These are phyloP conservation scores for Diploscapter pachys DNA, from an alignment of 1,140 invertebrate species.

Conservation along the genomic window DNA sequence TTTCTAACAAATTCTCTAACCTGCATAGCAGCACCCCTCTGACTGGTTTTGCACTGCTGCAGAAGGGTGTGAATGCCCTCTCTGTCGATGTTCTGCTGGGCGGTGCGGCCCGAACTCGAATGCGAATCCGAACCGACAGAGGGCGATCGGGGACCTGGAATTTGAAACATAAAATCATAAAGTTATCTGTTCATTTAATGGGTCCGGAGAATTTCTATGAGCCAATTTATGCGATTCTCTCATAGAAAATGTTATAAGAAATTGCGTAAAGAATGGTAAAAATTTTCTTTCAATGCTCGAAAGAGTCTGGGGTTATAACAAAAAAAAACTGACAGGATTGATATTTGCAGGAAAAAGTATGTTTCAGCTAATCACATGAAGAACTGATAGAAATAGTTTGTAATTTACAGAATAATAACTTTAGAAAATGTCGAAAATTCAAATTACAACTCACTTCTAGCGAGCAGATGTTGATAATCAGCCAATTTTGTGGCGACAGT, in stretches of 20 bases:
- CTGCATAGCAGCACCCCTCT: slow-evolving; percentile 32
- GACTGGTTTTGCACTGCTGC: slow-evolving; percentile 34
- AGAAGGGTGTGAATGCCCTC: slow-evolving; percentile 36
- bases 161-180: not conserved
- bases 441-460: no score
- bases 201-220: not conserved
- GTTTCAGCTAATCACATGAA: no score
- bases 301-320: not conserved
- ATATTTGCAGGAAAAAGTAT: not conserved
- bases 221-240: not conserved
- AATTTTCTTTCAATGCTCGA: not conserved
- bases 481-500: no score
- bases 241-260: not conserved
- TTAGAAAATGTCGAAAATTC: no score
- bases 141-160: slow-evolving; percentile 17
- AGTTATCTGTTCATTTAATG: not conserved
- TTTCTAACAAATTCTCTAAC: slow-evolving; percentile 2
- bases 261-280: not conserved
- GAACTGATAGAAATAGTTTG: no score
- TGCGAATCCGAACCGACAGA: slow-evolving; percentile 6
- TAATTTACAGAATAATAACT: no score
- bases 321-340: not conserved
- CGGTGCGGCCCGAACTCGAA: not conserved
- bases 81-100: slow-evolving; percentile 36
- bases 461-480: no score